Conservation (phyloP, 2,797 vertebrate species). For the Sternarchorhynchus goeldii region DNA sequence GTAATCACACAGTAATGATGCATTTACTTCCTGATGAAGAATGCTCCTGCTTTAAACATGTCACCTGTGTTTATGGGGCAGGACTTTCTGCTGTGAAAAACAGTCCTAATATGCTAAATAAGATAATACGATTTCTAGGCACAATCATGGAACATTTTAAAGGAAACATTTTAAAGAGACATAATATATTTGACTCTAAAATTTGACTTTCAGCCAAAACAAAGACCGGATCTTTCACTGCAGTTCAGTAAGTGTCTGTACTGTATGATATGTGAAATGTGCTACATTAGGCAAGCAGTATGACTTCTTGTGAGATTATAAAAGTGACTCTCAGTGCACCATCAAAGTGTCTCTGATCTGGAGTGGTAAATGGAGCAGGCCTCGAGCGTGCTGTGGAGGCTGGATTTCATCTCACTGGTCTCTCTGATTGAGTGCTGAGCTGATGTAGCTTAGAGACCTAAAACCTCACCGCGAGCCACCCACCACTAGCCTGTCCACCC, state of each 20-base stretch:
- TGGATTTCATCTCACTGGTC: constrained; percentile 13
- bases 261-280: background rate
- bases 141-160: no score
- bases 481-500: constrained; percentile 35
- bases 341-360: constrained; percentile 11
- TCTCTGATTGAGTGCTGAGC: constrained; percentile 8
- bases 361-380: constrained; percentile 35
- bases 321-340: background rate
- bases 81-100: background rate
- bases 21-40: no score
- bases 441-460: constrained; percentile 46
- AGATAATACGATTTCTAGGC: no score
- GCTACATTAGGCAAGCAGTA: background rate
- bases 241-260: no score
- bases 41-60: no score
- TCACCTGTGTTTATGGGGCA: no score
- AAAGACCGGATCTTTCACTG: no score
- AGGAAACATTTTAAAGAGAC: no score
- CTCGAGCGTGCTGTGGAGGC: constrained; percentile 20
- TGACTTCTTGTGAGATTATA: background rate
- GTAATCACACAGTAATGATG: no score
- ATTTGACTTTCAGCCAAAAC: no score
- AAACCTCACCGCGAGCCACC: constrained; percentile 41
- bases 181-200: no score
- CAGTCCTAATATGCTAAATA: no score